These are phyloP conservation scores for Mellivora capensis DNA, from an alignment of 2,113 vertebrate species.

Conservation along the genomic window DNA sequence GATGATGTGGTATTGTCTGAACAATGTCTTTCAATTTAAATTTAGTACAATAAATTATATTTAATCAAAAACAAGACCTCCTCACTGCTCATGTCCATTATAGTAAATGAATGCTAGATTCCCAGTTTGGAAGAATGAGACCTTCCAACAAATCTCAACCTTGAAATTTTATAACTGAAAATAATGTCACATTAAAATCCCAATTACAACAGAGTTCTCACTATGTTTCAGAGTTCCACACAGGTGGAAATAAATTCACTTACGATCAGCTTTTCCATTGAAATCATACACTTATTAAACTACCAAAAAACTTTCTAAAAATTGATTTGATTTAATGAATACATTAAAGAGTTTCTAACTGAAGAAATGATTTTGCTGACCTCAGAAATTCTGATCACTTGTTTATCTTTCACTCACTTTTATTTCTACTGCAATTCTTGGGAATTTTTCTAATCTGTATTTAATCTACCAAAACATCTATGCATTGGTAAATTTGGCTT, in stretches of 20 bases:
- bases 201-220: background rate
- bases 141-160: background rate
- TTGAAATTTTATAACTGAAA: background rate
- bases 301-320: slow-evolving; percentile 46
- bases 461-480: slow-evolving; percentile 61
- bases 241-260: background rate
- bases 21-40: slow-evolving; percentile 4
- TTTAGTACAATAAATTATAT: background rate
- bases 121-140: background rate
- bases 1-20: background rate
- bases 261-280: background rate
- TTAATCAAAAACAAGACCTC: background rate
- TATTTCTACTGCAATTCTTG: slow-evolving; percentile 57
- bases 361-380: slow-evolving; percentile 55
- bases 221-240: background rate
- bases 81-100: background rate
- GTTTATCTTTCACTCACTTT: slow-evolving; percentile 41
- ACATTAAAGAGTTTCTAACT: slow-evolving; percentile 59
- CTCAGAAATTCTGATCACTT: slow-evolving; percentile 58
- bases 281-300: background rate
- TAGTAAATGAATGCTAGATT: background rate
- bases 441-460: slow-evolving; percentile 64
- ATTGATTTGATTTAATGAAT: slow-evolving; percentile 54
- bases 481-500: slow-evolving; percentile 61
- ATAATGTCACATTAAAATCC: background rate